phyloP scores from a whole-genome alignment of 2,797 vertebrate genomes.

The Coendou prehensilis region DNA sequence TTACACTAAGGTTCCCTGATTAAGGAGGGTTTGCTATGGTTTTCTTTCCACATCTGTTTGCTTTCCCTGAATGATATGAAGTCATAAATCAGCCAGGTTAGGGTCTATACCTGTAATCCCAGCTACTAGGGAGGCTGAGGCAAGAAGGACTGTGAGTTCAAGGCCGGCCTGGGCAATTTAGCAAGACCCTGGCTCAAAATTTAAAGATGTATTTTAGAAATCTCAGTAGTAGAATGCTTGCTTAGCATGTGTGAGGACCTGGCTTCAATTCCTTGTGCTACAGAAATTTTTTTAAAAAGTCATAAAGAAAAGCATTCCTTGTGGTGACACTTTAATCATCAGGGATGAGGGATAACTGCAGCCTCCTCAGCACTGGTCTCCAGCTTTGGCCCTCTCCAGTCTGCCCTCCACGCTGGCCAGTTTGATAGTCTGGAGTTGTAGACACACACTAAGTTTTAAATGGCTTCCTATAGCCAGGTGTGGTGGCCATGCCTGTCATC shows the following conservation, averaged over 20 bases:
- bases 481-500: neutral
- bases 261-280: neutral
- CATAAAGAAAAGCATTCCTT: neutral
- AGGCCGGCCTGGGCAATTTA: neutral
- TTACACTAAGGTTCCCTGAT: slow-evolving; percentile 36
- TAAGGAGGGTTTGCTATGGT: neutral
- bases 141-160: neutral
- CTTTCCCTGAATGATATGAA: slow-evolving; percentile 23
- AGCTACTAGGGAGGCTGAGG: neutral
- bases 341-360: neutral
- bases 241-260: neutral
- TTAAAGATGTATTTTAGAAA: neutral
- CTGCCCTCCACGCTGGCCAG: neutral
- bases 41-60: neutral
- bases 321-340: slow-evolving; percentile 5
- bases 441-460: neutral
- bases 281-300: too few relatives aligned
- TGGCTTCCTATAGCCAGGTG: neutral
- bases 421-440: neutral
- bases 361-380: neutral
- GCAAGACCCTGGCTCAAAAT: neutral
- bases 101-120: neutral
- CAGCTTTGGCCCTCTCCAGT: neutral
- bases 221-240: neutral
- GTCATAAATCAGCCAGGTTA: neutral